Evolutionary conservation across 2,113 vertebrate genomes (phyloP).

Genomic region (Protobothrops flavoviridis): DNA sequence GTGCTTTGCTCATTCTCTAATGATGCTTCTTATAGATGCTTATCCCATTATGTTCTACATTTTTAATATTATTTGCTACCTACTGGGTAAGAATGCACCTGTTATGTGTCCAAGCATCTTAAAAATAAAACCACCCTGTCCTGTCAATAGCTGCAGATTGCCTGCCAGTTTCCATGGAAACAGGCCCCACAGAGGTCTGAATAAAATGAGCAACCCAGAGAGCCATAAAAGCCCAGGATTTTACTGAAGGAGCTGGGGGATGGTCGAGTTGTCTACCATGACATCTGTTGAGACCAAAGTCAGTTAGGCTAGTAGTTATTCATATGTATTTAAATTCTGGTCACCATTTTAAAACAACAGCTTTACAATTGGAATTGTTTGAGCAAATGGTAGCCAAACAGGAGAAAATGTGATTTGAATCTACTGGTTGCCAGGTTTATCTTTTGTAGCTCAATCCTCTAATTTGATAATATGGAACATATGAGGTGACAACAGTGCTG

Average conservation of each 20-base stretch:
- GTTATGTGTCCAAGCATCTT: conserved; percentile 62
- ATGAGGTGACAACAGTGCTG: too few relatives aligned
- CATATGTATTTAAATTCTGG: background rate
- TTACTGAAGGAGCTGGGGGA: background rate
- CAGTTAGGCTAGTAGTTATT: background rate
- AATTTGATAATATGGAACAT: background rate
- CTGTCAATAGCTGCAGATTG: conserved; percentile 61
- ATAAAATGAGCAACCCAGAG: conserved; percentile 43
- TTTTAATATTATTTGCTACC: conserved; percentile 50
- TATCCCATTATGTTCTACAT: conserved; percentile 50
- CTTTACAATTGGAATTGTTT: rapidly evolving
- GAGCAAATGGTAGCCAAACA: background rate
- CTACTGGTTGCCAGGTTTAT: background rate
- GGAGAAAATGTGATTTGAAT: background rate
- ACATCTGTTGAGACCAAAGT: background rate
- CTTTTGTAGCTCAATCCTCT: background rate
- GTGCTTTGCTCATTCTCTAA: background rate
- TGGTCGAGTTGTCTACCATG: rapidly evolving
- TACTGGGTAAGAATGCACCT: conserved; percentile 54
- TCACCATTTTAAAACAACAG: background rate
- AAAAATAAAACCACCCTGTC: conserved; percentile 46
- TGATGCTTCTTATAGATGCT: conserved; percentile 45
- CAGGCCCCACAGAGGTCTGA: conserved; percentile 28
- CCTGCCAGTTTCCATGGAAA: conserved; percentile 67
- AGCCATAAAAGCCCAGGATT: background rate